These are phyloP conservation scores for Agonopterix subpropinquella DNA, from an alignment of 2,888 invertebrate species.

Conservation along the genomic window DNA sequence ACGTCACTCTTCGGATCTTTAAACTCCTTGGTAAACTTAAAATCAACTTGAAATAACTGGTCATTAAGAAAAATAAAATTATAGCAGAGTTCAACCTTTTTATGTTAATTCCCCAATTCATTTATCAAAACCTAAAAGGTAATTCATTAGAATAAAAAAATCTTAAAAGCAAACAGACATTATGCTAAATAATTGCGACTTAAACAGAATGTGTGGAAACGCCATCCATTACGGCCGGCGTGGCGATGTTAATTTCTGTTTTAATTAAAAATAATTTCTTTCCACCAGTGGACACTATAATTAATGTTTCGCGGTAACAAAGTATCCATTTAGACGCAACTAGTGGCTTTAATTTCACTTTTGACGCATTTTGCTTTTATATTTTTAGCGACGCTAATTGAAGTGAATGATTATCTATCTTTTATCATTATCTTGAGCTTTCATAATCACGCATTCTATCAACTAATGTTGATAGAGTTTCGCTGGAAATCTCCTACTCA, in stretches of 20 bases:
- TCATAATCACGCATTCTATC: no score
- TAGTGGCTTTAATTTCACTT: slow-evolving; percentile 46
- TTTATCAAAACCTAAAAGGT: no score
- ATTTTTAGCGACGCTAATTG: background rate
- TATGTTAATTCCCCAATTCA: no score
- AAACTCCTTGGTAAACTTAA: no score
- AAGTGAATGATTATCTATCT: background rate
- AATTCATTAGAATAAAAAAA: background rate
- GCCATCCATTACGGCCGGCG: slow-evolving; percentile 20
- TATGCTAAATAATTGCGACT: slow-evolving; percentile 13
- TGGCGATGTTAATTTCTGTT: slow-evolving; percentile 33
- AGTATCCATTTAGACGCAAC: slow-evolving; percentile 43
- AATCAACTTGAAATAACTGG: no score
- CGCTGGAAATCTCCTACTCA: background rate
- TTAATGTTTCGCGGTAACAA: slow-evolving; percentile 44
- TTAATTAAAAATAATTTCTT: slow-evolving; percentile 44
- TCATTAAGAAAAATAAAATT: no score
- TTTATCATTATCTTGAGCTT: background rate
- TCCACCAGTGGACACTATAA: slow-evolving; percentile 26
- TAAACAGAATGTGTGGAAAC: slow-evolving; percentile 21
- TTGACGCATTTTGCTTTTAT: slow-evolving; percentile 21
- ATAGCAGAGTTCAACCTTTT: no score
- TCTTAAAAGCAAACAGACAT: background rate
- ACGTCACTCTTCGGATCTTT: no score
- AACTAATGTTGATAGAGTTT: background rate